Conservation (phyloP, 2,113 vertebrate species). For the Carettochelys insculpta region DNA sequence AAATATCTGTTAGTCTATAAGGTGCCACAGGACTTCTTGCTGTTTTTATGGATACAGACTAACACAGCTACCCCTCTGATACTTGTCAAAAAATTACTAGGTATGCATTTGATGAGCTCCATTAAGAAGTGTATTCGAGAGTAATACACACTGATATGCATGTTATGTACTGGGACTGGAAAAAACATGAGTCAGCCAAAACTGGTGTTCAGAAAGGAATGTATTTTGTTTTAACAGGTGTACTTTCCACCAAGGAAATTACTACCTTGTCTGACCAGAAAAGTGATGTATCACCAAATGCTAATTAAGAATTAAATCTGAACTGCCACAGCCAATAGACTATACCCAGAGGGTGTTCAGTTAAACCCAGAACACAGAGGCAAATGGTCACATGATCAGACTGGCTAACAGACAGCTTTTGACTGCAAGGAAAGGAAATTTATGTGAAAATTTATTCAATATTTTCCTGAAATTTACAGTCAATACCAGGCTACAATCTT, state of each 20-base stretch:
- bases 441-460: not conserved
- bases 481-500: not conserved
- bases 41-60: no score
- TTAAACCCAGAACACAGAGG: not conserved
- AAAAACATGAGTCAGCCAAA: not conserved
- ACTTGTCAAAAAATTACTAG: not conserved
- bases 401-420: not conserved
- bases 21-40: no score
- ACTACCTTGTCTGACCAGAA: not conserved
- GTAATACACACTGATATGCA: not conserved
- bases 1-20: no score
- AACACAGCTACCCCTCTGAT: no score
- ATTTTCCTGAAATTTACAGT: not conserved
- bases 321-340: rapidly evolving
- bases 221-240: not conserved
- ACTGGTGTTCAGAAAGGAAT: not conserved
- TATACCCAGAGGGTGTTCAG: not conserved
- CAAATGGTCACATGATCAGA: not conserved
- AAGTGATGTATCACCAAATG: not conserved
- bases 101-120: not conserved
- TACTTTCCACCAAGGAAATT: not conserved
- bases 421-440: not conserved
- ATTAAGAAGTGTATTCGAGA: not conserved
- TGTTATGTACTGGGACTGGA: rapidly evolving
- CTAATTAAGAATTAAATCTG: not conserved